phyloP scores from a whole-genome alignment of 2,888 invertebrate genomes.

The Branchellion lobata region DNA sequence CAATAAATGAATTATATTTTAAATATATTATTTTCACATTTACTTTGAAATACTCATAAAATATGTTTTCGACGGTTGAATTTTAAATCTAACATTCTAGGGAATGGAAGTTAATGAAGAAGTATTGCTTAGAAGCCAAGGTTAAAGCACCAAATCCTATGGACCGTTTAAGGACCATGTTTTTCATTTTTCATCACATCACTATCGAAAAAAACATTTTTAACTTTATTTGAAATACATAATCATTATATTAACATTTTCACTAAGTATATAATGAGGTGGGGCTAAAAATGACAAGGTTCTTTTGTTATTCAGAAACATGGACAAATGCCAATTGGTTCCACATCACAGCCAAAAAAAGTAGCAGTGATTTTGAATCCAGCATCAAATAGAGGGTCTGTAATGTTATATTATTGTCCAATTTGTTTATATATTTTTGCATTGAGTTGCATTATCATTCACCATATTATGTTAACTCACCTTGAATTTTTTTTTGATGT shows the following conservation, averaged over 20 bases:
- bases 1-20: background rate
- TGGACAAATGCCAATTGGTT: constrained; percentile 71
- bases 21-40: background rate
- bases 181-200: background rate
- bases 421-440: background rate
- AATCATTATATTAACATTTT: background rate
- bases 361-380: constrained; percentile 88
- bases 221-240: background rate
- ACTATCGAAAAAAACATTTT: background rate
- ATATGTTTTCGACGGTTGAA: background rate
- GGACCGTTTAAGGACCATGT: too few species aligned
- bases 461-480: too few species aligned
- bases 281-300: background rate
- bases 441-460: too few species aligned
- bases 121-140: constrained; percentile 11
- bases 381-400: constrained; percentile 75
- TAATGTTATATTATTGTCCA: background rate
- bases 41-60: background rate
- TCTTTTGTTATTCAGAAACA: constrained; percentile 64
- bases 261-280: too few species aligned
- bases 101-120: constrained; percentile 5
- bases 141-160: too few species aligned
- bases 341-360: constrained; percentile 73
- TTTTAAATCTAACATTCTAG: background rate
- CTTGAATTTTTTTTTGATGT: too few species aligned